Evolutionary conservation across 2,888 invertebrate species (phyloP), one percentile per base, ranked within the genome.

Genomic region (Acleris cristana): DNA sequence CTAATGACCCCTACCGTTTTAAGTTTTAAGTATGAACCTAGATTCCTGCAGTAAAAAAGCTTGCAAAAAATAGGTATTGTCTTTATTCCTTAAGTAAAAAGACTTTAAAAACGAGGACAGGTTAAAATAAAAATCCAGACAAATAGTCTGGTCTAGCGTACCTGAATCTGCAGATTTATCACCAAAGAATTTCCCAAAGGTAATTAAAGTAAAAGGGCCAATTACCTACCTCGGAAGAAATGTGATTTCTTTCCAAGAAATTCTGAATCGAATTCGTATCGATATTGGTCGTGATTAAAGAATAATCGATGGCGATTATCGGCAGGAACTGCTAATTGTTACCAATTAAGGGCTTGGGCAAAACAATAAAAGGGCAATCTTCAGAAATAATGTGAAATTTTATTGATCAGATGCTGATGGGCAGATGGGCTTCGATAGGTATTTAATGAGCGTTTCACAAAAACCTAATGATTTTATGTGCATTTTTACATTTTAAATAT

Each of bases 301-400:
- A 70, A 69, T 65, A 74, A 73, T 71, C 69, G 72, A 54, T 70
- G 69, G 6, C 68, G 69, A 76, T 76, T 74, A 73, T 70, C 68
- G 65, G 64, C 59, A 66, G 63, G 66, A 72, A 61, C 23, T 65
- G 57, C 52, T 71, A 70, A 75, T 74, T 70, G 64, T 65, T 18
- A 45, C 34, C 65, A 70, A 72, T 73, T 74, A 70, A 64, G 52
- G 64, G 51, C 59, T 64, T 19, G 69, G 58, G 48, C 59, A 67
- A 68, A 67, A 69, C 70, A 74, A 73, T 72, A 72, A 65, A 51
- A 51, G 48, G 45, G 34, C 16, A 48, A 30, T 58, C 19, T 14
- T 48, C 1, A 56, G 40, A 56, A 45, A 44, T 44, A 40, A 21
- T n/a, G 54, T 18, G 16, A 53, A 53, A 34, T 8, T 55, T 54